Conservation (phyloP, 2,113 vertebrate species). For the Desmodus rotundus region DNA sequence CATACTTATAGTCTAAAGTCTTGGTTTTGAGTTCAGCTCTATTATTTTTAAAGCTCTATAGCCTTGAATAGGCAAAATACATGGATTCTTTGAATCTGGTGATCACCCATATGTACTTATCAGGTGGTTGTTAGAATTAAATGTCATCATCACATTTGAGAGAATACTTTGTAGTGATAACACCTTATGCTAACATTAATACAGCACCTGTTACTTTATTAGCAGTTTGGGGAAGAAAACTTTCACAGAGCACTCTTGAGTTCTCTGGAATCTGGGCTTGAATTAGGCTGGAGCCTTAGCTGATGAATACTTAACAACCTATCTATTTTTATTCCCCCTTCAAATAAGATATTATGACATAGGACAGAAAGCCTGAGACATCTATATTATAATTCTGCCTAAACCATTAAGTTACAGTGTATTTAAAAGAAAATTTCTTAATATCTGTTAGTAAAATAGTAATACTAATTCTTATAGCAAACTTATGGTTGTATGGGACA, state of each 20-base stretch:
- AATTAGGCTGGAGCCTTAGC: background rate
- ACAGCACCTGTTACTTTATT: background rate
- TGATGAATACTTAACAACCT: background rate
- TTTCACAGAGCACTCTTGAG: background rate
- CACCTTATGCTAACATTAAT: background rate
- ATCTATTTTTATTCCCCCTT: background rate
- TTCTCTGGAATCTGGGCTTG: background rate
- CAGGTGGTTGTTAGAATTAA: background rate
- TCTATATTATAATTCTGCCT: background rate
- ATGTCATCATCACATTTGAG: background rate
- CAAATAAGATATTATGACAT: background rate
- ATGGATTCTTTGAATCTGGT: background rate
- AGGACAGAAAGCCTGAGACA: background rate
- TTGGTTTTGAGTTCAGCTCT: constrained; percentile 1
- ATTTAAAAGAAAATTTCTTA: background rate
- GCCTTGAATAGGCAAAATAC: background rate
- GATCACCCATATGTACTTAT: background rate
- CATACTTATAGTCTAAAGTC: background rate
- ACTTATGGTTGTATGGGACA: background rate
- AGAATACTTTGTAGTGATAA: background rate
- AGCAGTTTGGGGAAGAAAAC: background rate
- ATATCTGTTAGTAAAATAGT: background rate
- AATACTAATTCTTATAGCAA: background rate
- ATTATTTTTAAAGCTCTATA: background rate
- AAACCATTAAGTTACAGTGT: background rate